Evolutionary conservation across 2,113 vertebrate genomes (phyloP).

Genomic region (Hucho hucho): DNA sequence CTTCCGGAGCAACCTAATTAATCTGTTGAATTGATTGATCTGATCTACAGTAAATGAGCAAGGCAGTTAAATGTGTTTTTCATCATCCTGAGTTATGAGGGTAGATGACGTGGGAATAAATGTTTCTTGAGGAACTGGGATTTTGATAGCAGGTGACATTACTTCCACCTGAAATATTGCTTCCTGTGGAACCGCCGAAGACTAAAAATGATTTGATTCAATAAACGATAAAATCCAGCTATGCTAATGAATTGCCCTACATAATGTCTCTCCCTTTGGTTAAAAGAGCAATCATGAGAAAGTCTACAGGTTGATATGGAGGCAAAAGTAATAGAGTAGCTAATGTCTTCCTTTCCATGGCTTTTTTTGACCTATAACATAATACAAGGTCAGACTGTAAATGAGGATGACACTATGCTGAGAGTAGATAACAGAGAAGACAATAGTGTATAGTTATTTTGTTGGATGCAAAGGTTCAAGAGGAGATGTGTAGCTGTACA

Average conservation of each 20-base stretch:
- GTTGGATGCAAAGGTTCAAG: too few relatives aligned
- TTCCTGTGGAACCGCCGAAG: constrained; percentile 30
- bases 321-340: neutral
- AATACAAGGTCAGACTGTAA: neutral
- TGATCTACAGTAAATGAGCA: constrained; percentile 60
- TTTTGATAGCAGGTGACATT: constrained; percentile 66
- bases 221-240: constrained; percentile 61
- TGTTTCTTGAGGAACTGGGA: constrained; percentile 67
- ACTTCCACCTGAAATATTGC: constrained; percentile 60
- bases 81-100: constrained; percentile 67
- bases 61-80: constrained; percentile 66
- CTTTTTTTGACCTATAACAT: neutral
- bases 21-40: constrained; percentile 77
- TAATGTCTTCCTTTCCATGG: too few relatives aligned
- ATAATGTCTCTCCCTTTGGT: constrained; percentile 48
- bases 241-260: constrained; percentile 49
- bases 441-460: too few relatives aligned
- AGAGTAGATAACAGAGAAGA: neutral
- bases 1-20: constrained; percentile 72
- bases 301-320: constrained; percentile 1
- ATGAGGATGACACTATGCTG: neutral
- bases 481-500: too few relatives aligned
- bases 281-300: constrained; percentile 15
- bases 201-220: constrained; percentile 63
- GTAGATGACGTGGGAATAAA: constrained; percentile 47